These are phyloP conservation scores for Knipowitschia caucasica DNA, from an alignment of 2,797 vertebrate genomes.

Conservation along the genomic window DNA sequence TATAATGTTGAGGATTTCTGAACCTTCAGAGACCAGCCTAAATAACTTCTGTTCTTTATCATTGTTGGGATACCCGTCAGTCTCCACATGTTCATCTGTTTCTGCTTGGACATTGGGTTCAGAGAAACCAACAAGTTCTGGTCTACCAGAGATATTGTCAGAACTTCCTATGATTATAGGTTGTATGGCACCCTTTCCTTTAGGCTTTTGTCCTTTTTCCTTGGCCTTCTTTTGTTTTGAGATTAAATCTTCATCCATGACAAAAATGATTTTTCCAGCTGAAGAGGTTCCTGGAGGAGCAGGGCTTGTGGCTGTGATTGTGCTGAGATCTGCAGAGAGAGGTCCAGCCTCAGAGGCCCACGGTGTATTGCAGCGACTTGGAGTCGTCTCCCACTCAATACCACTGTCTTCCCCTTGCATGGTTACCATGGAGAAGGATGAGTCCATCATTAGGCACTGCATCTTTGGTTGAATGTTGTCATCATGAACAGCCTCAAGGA, in stretches of 20 bases:
- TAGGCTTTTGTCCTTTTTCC: constrained; percentile 30
- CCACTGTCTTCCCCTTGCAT: constrained; percentile 91
- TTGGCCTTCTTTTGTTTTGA: constrained; percentile 70
- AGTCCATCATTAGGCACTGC: constrained; percentile 89
- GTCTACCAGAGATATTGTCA: constrained; percentile 55
- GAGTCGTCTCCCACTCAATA: constrained; percentile 89
- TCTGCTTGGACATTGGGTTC: constrained; percentile 64
- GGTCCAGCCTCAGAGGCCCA: constrained; percentile 82
- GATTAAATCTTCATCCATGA: constrained; percentile 86
- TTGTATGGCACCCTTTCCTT: constrained; percentile 31
- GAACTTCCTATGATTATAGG: constrained; percentile 24
- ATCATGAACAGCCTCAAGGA: constrained; percentile 80
- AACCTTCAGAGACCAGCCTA: constrained; percentile 88
- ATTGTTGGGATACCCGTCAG: constrained; percentile 18
- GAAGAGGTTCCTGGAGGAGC: constrained; percentile 69
- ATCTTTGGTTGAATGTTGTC: constrained; percentile 83
- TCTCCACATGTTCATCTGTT: constrained; percentile 34
- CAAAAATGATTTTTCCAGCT: constrained; percentile 84
- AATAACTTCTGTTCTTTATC: constrained; percentile 80
- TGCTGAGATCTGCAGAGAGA: constrained; percentile 68
- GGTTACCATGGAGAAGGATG: constrained; percentile 90
- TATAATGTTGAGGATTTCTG: constrained; percentile 90
- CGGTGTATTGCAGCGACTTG: constrained; percentile 82
- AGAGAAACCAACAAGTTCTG: constrained; percentile 69
- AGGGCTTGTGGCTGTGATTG: constrained; percentile 9